Evolutionary conservation across 2,113 vertebrate species (phyloP).

Genomic region (Antechinus flavipes): DNA sequence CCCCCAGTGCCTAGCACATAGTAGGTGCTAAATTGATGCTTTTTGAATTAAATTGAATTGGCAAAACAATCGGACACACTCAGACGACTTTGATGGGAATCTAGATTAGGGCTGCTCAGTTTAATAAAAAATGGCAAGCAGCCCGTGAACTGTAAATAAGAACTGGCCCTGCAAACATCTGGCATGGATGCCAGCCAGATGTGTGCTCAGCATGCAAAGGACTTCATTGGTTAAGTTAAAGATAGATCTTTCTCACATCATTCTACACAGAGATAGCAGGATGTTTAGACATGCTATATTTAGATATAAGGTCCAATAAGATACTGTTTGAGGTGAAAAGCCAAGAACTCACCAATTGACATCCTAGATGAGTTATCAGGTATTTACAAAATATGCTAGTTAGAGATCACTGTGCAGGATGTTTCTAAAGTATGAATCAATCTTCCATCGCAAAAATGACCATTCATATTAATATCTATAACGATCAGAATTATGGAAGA

Average conservation of each 20-base stretch:
- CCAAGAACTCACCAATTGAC: background rate
- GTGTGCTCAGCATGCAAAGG: conserved; percentile 26
- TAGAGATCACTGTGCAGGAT: background rate
- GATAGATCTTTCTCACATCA: background rate
- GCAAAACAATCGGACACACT: background rate
- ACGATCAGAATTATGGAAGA: background rate
- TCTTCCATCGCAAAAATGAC: background rate
- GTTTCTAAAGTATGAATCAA: background rate
- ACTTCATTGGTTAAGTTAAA: conserved; percentile 1
- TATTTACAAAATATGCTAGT: background rate
- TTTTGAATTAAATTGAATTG: background rate
- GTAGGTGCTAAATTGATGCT: background rate
- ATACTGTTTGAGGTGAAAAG: background rate
- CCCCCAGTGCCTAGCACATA: background rate
- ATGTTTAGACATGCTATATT: background rate
- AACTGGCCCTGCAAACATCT: conserved; percentile 23
- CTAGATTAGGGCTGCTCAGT: conserved; percentile 18
- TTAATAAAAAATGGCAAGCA: background rate
- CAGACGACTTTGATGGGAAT: background rate
- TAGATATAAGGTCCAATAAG: background rate
- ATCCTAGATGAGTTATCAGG: background rate
- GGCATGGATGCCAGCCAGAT: background rate
- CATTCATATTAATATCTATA: background rate
- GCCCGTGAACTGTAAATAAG: conserved; percentile 38
- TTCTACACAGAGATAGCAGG: background rate